Base-by-base conservation (phyloP, 1,140 invertebrate genomes). In the Temnothorax curvispinosus region DNA sequence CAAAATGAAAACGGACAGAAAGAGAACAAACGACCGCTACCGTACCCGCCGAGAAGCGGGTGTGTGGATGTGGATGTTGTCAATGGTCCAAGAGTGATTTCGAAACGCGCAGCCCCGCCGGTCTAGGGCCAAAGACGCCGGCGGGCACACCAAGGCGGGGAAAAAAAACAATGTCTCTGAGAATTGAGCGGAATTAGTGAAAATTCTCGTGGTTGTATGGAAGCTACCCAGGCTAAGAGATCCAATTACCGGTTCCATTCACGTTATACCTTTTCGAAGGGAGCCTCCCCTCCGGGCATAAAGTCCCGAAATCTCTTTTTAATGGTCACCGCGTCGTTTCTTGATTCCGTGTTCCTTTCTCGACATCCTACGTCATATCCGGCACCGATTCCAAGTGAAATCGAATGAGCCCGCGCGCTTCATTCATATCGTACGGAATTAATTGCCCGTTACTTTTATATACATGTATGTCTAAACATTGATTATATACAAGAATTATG, bases 251-350 rank as follows among this genome's bases (percentile, higher is more conserved):
- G 86, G 90, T 58, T 92, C 91, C 92, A 92, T 94, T 94, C 93
- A 93, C 90, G 88, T 93, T 69, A 91, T 89, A 75, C 72, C 72
- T 64, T 52, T 87, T 85, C 60, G n/a, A 13, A 50, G 65, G 60
- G 50, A 54, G 81, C 77, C 81, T 86, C 78, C 87, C 91, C 91
- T 87, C 90, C 50, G 47, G 86, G 71, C 64, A 86, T 44, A 56
- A 44, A 50, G 60, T 85, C 80, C 88, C 91, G 87, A 95, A 95
- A 95, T 95, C 92, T 88, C 88, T 94, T 95, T 95, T 95, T 94
- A 95, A 95, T 94, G 92, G 87, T 62, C 76, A 86, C 64, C 67
- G 64, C 58, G 18, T 72, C 74, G 60, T 84, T 92, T 75, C 76
- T 72, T 44, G 72, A 91, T 93, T 92, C 82, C 87, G 69, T 90